Evolutionary conservation across 1,140 invertebrate genomes (phyloP), one percentile per base, ranked within the genome.

Genomic region (Cydia amplana): DNA sequence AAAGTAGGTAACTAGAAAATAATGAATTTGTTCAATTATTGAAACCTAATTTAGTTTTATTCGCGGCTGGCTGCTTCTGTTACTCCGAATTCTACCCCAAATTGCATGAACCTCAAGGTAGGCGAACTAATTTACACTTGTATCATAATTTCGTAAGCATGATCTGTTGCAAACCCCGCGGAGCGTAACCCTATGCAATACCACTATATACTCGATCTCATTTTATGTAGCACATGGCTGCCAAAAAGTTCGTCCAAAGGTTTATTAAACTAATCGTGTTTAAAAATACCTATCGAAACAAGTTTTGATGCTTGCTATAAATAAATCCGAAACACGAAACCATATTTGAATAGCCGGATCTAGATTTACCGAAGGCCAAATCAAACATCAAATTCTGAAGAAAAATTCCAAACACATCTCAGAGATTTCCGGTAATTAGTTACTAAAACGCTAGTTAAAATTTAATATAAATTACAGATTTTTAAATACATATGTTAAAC

Each of bases 91-190:
- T 67, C 23, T 70, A 70, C 65, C 65, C 65, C 65, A 70, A 70
- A 70, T 70, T 70, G 16, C 65, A 36, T 9, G 65, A 70, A 2
- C 36, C 16, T 40, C 65, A 70, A 70, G 65, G 64, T 67, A 32
- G 64, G 32, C 36, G 65, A 18, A 70, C 32, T 70, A 43, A 70
- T 70, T 70, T 70, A 70, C 65, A 70, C 65, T 18, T 70, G 65
- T 70, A 70, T 70, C 32, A 70, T 70, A 70, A 65, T 70, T 40
- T 70, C 28, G 65, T 18, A 70, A 70, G 65, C 32, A 40, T 70
- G 28, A 70, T 70, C 65, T 70, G 65, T 70, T 70, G 65, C 65
- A 70, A 70, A 70, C 65, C 65, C 65, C 18, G 65, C 65, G 16
- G 65, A 70, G 65, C 65, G 65, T 70, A 70, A 70, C 43, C 4